Conservation (phyloP, 2,888 invertebrate species). For the Panorpa germanica region DNA sequence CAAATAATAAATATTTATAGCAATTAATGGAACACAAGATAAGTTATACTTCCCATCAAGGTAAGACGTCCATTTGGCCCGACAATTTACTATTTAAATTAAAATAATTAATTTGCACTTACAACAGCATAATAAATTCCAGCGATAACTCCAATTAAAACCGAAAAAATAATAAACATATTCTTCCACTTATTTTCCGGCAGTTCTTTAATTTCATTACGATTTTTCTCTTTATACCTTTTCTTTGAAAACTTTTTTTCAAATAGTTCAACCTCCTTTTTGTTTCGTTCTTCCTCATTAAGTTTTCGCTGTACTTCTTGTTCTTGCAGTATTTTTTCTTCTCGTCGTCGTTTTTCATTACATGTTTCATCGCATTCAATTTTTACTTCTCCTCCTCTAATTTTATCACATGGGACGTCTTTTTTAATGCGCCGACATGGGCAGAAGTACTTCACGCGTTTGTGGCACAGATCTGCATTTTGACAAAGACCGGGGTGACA, state of each 20-base stretch:
- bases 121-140: slow-evolving; percentile 14
- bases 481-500: slow-evolving; percentile 61
- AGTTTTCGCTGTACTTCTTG: slow-evolving; percentile 34
- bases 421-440: slow-evolving; percentile 58
- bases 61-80: no score
- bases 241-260: slow-evolving; percentile 58
- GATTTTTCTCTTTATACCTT: slow-evolving; percentile 30
- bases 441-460: slow-evolving; percentile 63
- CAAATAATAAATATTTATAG: no score
- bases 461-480: slow-evolving; percentile 45
- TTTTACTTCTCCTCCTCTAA: slow-evolving; percentile 20
- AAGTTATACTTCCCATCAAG: no score
- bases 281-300: slow-evolving; percentile 41
- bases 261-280: slow-evolving; percentile 53
- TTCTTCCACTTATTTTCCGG: no score
- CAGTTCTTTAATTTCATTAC: slow-evolving; percentile 25
- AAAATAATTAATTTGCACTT: slow-evolving; percentile 7
- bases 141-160: slow-evolving; percentile 18
- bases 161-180: slow-evolving; percentile 23
- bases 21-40: no score
- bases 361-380: slow-evolving; percentile 48
- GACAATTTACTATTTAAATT: no score
- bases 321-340: slow-evolving; percentile 30
- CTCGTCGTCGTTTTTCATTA: slow-evolving; percentile 30
- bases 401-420: slow-evolving; percentile 46